Evolutionary conservation across 2,113 vertebrate species (phyloP).

Genomic region (Petroica traversi): DNA sequence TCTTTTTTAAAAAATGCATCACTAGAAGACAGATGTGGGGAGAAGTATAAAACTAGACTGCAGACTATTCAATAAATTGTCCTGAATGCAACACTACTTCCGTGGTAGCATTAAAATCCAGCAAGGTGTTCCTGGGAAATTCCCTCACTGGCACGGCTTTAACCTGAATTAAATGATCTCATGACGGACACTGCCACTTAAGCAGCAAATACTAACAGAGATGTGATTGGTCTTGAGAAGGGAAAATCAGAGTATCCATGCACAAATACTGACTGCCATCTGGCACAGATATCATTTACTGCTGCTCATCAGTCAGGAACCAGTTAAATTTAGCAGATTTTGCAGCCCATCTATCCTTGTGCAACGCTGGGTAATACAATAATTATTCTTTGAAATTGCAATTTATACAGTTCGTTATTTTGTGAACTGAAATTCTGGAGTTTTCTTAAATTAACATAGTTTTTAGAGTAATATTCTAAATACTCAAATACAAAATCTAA

Average conservation of each 20-base stretch:
- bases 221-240: not conserved
- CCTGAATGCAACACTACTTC: not conserved
- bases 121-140: not conserved
- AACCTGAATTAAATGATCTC: not conserved
- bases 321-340: conserved; percentile 53
- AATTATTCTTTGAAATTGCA: conserved; percentile 1
- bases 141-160: not conserved
- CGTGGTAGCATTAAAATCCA: not conserved
- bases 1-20: not conserved
- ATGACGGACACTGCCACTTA: not conserved
- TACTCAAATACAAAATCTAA: not conserved
- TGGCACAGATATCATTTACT: conserved; percentile 65
- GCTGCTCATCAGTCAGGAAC: conserved; percentile 58
- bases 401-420: not conserved
- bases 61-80: not conserved
- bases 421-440: not conserved
- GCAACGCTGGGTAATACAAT: not conserved
- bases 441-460: not conserved
- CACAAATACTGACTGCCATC: conserved; percentile 50
- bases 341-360: not conserved
- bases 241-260: not conserved
- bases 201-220: not conserved
- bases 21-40: not conserved
- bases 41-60: not conserved
- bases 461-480: not conserved